Conservation (phyloP, 2,113 vertebrate species). For the Tympanuchus pallidicinctus region DNA sequence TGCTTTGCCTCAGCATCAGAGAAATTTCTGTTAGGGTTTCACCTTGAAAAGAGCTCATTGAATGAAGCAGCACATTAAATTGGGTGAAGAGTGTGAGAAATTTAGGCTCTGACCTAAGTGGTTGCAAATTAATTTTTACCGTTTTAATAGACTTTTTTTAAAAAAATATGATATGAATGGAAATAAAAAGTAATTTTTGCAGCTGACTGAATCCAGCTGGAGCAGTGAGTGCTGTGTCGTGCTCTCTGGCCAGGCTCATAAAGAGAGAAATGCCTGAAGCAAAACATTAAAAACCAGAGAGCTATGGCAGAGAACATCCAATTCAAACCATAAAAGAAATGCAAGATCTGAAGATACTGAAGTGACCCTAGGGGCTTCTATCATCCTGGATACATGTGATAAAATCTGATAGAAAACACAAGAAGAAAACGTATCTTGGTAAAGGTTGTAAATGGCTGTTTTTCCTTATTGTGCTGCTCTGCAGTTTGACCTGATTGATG, state of each 20-base stretch:
- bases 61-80: background rate
- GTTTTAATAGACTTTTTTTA: background rate
- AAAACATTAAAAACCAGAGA: conserved; percentile 32
- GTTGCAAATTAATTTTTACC: conserved; percentile 3
- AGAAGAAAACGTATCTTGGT: background rate
- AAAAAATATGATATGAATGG: background rate
- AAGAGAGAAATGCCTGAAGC: conserved; percentile 44
- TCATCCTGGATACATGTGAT: background rate
- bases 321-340: conserved; percentile 18
- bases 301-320: conserved; percentile 4
- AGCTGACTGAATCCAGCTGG: background rate
- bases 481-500: conserved; percentile 9
- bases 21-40: background rate
- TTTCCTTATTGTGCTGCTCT: background rate
- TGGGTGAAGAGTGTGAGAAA: background rate
- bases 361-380: conserved; percentile 4
- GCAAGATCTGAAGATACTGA: conserved; percentile 42
- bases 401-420: background rate
- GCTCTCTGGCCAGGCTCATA: background rate
- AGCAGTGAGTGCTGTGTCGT: conserved; percentile 9
- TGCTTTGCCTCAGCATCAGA: background rate
- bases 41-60: background rate
- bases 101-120: background rate
- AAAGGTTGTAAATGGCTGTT: background rate
- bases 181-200: background rate